phyloP scores from a whole-genome alignment of 2,888 invertebrate genomes.

The Gastrophysa polygoni region DNA sequence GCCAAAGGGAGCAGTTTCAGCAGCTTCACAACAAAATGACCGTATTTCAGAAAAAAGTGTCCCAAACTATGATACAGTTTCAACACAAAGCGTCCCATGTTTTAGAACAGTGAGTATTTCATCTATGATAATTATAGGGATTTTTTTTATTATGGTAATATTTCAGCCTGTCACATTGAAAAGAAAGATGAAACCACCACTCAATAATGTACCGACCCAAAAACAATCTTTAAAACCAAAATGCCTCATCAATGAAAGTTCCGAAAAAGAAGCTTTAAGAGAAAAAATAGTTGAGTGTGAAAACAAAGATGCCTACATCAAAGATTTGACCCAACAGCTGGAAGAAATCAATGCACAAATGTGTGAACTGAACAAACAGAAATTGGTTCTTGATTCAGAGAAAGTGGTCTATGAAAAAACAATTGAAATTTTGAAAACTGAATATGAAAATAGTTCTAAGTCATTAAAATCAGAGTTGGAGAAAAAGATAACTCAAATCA shows the following conservation, averaged over 20 bases:
- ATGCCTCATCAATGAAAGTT: slow-evolving; percentile 23
- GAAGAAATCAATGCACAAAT: slow-evolving; percentile 61
- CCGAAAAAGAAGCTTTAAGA: slow-evolving; percentile 55
- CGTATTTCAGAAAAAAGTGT: slow-evolving; percentile 52
- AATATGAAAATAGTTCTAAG: slow-evolving; percentile 56
- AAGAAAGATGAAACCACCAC: slow-evolving; percentile 37
- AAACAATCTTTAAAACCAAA: slow-evolving; percentile 12
- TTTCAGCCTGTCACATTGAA: slow-evolving; percentile 50
- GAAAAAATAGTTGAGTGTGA: slow-evolving; percentile 63
- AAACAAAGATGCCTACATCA: slow-evolving; percentile 61
- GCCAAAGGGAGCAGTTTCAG: slow-evolving; percentile 51
- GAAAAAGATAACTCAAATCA: slow-evolving; percentile 57
- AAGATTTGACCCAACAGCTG: slow-evolving; percentile 60
- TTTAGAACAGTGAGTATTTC: slow-evolving; percentile 33
- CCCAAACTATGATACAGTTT: slow-evolving; percentile 25
- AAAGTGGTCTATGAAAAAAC: slow-evolving; percentile 56
- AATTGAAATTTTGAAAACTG: slow-evolving; percentile 56
- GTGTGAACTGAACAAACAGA: slow-evolving; percentile 55
- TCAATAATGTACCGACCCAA: background rate
- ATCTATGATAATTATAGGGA: background rate
- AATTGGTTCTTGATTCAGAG: slow-evolving; percentile 54
- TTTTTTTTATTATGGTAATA: background rate
- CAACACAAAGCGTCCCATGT: slow-evolving; percentile 31
- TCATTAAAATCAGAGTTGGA: slow-evolving; percentile 55
- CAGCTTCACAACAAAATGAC: slow-evolving; percentile 33